phyloP scores from a whole-genome alignment of 2,113 vertebrate genomes.

The Heptranchias perlo region DNA sequence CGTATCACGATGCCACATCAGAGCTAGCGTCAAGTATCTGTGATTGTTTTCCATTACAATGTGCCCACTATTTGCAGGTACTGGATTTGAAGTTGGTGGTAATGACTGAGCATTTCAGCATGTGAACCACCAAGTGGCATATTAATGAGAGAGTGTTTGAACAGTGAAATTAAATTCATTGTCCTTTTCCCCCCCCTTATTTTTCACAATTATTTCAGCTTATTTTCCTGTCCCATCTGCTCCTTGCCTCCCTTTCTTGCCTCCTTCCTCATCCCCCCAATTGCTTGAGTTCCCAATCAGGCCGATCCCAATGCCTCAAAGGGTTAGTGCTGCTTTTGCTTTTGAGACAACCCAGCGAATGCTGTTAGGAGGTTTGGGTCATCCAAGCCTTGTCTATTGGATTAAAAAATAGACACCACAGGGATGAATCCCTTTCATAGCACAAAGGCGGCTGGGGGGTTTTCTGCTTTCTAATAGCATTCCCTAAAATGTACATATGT shows the following conservation, averaged over 20 bases:
- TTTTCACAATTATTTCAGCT: not conserved
- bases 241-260: not conserved
- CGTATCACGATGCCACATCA: not conserved
- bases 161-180: not conserved
- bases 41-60: not conserved
- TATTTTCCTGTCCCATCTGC: not conserved
- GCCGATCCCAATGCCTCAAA: not conserved
- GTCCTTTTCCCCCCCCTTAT: not conserved
- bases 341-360: not conserved
- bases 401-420: not conserved
- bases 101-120: not conserved
- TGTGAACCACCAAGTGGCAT: not conserved
- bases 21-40: not conserved
- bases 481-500: not conserved
- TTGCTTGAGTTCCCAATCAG: not conserved
- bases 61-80: not conserved
- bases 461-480: not conserved
- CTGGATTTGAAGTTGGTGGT: not conserved
- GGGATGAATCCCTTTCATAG: not conserved
- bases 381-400: not conserved
- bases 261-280: not conserved
- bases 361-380: not conserved
- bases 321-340: not conserved
- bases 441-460: not conserved
- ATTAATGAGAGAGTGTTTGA: not conserved